phyloP scores from a whole-genome alignment of 2,113 vertebrate genomes.

The Hemiprocne comata region DNA sequence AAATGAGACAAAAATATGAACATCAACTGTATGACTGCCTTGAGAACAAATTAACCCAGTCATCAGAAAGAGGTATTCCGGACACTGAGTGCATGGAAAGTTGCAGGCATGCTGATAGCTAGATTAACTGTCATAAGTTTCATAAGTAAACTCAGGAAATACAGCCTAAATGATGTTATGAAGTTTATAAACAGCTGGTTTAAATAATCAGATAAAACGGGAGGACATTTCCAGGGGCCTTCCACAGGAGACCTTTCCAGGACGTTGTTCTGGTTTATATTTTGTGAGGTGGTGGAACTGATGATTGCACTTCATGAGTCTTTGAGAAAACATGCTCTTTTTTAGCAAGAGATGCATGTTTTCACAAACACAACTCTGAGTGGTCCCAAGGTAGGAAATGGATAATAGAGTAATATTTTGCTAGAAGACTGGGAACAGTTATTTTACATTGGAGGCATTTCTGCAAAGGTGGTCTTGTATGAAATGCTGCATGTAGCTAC shows the following conservation, averaged over 20 bases:
- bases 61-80: not conserved
- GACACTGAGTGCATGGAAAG: not conserved
- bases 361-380: not conserved
- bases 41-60: not conserved
- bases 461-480: not conserved
- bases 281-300: not conserved
- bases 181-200: not conserved
- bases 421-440: constrained; percentile 11
- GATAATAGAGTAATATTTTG: constrained; percentile 10
- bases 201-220: not conserved
- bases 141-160: not conserved
- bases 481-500: not conserved
- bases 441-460: constrained; percentile 21
- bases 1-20: not conserved
- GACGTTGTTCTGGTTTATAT: not conserved
- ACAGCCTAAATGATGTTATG: not conserved
- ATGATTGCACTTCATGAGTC: not conserved
- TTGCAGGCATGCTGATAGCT: not conserved
- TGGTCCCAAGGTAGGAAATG: not conserved
- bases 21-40: not conserved
- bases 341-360: not conserved
- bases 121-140: not conserved
- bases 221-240: not conserved
- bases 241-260: not conserved
- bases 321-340: fast-evolving